Base-by-base conservation (phyloP, 2,797 vertebrate genomes). In the Sphenopsis melanotis region DNA sequence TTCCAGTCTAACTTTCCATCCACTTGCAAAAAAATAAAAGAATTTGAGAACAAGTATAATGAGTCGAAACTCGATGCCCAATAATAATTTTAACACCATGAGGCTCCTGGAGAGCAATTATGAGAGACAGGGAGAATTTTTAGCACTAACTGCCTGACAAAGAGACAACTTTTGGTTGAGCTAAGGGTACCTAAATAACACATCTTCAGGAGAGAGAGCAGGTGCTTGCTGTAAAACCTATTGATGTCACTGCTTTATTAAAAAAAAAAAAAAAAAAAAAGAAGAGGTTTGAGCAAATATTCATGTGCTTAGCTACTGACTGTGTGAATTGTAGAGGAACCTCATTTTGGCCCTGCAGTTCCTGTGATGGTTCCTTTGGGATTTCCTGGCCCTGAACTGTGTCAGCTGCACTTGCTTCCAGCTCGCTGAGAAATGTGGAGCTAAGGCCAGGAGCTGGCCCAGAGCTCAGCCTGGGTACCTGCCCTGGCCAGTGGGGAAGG, bases 1-100 rank as follows among this genome's bases (percentile, higher is more conserved):
- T 94, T 84, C 79, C 70, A 24, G 32, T 24, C 50, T 88, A 91
- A 90, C 65, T 93, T 95, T 56, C 84, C 55, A 65, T 87, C 24
- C 30, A 39, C 37, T 92, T 68, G 37, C 64, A 36, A 76, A 85
- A 70, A 75, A 37, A 71, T 50, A 39, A 41, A 41, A 34, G 3
- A 53, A 82, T 59, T 85, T 83, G 36, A 57, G 68, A 82, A 50
- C 27, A 46, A 83, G 11, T 53, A 6, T 53, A 75, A 80, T 47
- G 32, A 77, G 68, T 20, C 74, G 60, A 56, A 87, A 70, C n/a
- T 49, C 11, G 27, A 70, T 80, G 39, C n/a, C 22, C 14, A 65
- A 12, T 65, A 72, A 49, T 46, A 55, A 75, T 72, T 79, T 52
- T 12, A 61, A 59, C 42, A n/a, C 32, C 5, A 2, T 24, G 24